These are phyloP conservation scores for Ornithoptera priamus DNA, from an alignment of 2,888 invertebrate genomes.

Conservation along the genomic window DNA sequence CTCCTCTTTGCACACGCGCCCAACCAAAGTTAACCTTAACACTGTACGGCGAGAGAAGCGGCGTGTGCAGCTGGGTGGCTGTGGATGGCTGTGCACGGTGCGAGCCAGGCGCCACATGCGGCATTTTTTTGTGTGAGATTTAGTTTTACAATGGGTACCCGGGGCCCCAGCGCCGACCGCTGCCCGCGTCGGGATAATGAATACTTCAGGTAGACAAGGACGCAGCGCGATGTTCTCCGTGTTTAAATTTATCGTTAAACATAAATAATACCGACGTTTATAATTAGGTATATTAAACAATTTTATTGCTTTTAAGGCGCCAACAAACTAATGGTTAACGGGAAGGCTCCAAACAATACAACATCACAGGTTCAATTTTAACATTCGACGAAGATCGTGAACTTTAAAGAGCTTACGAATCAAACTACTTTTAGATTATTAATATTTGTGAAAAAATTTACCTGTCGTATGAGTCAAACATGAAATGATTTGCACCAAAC, in stretches of 20 bases:
- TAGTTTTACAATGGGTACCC: constrained; percentile 57
- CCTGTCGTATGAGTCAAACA: no score
- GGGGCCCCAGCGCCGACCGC: constrained; percentile 62
- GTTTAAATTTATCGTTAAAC: constrained; percentile 30
- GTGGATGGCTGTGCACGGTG: constrained; percentile 34
- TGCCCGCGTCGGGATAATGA: constrained; percentile 39
- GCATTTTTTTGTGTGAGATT: constrained; percentile 65
- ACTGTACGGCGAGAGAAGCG: constrained; percentile 34
- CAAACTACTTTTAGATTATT: no score
- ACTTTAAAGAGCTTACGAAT: no score
- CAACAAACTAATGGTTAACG: neutral
- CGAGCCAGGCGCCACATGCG: constrained; percentile 68
- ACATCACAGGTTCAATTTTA: no score
- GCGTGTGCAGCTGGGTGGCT: constrained; percentile 9
- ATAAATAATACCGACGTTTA: constrained; percentile 29
- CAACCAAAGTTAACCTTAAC: constrained; percentile 41
- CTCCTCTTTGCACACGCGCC: constrained; percentile 31
- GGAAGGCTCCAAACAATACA: no score
- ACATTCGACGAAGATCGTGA: no score
- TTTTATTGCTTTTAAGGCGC: constrained; percentile 16
- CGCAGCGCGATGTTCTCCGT: constrained; percentile 28
- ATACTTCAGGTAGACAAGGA: constrained; percentile 40
- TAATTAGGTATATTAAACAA: constrained; percentile 26
- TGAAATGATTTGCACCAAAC: no score
- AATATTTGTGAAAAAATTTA: no score